A percentile compares a stretch with the other conserved stretches of the same genome.
Evolutionary conservation across 2,888 invertebrate genomes (phyloP).

Genomic region (Galerucella nymphaeae): DNA sequence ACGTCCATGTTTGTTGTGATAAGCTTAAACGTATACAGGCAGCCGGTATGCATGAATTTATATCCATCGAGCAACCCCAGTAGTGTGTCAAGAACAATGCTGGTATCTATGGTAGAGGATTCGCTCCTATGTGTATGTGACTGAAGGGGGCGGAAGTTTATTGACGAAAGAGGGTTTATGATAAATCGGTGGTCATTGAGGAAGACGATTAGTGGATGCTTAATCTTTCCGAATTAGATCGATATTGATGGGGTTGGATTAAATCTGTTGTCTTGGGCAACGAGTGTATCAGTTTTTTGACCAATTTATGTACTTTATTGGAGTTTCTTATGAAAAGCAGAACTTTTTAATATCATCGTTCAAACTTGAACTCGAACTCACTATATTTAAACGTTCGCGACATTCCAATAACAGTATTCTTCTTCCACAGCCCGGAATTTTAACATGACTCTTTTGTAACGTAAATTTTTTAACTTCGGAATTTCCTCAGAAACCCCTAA

Average conservation of each 20-base stretch:
- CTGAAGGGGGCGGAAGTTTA: background rate
- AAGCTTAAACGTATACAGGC: too few relatives aligned
- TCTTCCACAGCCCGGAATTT: background rate
- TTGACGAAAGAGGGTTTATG: background rate
- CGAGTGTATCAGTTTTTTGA: too few relatives aligned
- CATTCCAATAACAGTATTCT: background rate
- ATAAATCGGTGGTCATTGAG: background rate
- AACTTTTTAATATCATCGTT: too few relatives aligned
- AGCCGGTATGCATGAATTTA: too few relatives aligned
- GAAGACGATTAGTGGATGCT: background rate
- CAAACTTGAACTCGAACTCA: too few relatives aligned
- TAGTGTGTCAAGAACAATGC: background rate
- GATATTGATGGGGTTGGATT: too few relatives aligned
- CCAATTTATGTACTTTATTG: too few relatives aligned
- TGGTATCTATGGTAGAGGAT: background rate
- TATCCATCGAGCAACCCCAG: background rate
- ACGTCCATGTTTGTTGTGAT: too few relatives aligned
- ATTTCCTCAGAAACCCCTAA: slow-evolving; percentile 6
- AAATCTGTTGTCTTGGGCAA: too few relatives aligned
- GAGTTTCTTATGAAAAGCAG: too few relatives aligned
- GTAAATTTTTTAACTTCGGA: background rate
- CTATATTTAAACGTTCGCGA: background rate
- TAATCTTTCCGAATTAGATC: background rate
- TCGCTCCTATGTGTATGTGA: background rate
- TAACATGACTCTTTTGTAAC: background rate